A percentile compares a stretch with the other conserved stretches of the same genome.
phyloP scores from a whole-genome alignment of 2,113 vertebrate species.

The Seriola rivoliana region DNA sequence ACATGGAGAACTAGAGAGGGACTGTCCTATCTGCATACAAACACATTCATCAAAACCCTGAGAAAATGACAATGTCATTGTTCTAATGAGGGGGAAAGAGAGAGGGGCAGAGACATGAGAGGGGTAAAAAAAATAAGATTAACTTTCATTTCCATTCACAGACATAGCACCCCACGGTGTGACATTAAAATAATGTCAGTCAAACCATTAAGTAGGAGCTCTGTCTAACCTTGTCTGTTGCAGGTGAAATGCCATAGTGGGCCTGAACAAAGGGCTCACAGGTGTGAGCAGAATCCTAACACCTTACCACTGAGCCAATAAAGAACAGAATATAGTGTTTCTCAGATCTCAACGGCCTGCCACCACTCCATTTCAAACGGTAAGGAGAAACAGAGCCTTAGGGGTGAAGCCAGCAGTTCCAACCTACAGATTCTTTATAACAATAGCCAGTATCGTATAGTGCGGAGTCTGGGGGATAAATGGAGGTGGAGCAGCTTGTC shows the following conservation, averaged over 20 bases:
- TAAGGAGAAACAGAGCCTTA: conserved; percentile 69
- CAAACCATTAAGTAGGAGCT: conserved; percentile 74
- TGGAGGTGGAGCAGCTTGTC: conserved; percentile 57
- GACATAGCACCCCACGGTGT: conserved; percentile 58
- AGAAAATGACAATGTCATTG: conserved; percentile 66
- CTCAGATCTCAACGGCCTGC: conserved; percentile 66
- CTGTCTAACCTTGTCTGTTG: conserved; percentile 73
- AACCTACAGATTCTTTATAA: conserved; percentile 73
- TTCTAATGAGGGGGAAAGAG: conserved; percentile 43
- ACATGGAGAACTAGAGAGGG: conserved; percentile 35
- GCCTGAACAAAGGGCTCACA: conserved; percentile 77
- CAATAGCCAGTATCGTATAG: conserved; percentile 73
- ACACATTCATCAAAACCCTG: conserved; percentile 53
- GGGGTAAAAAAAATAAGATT: conserved; percentile 47
- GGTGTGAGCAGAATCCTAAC: conserved; percentile 82
- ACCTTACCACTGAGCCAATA: conserved; percentile 77
- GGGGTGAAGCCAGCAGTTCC: conserved; percentile 54
- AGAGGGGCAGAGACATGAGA: conserved; percentile 16
- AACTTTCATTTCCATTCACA: conserved; percentile 75
- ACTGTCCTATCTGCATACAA: conserved; percentile 36
- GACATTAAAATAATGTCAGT: conserved; percentile 81
- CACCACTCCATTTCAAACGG: conserved; percentile 60
- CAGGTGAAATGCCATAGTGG: conserved; percentile 76
- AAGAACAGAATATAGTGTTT: conserved; percentile 79
- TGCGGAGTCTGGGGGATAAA: conserved; percentile 41